A percentile compares a stretch with the other conserved stretches of the same genome.
Evolutionary conservation across 2,888 invertebrate species (phyloP).

Genomic region (Cosmia trapezina): DNA sequence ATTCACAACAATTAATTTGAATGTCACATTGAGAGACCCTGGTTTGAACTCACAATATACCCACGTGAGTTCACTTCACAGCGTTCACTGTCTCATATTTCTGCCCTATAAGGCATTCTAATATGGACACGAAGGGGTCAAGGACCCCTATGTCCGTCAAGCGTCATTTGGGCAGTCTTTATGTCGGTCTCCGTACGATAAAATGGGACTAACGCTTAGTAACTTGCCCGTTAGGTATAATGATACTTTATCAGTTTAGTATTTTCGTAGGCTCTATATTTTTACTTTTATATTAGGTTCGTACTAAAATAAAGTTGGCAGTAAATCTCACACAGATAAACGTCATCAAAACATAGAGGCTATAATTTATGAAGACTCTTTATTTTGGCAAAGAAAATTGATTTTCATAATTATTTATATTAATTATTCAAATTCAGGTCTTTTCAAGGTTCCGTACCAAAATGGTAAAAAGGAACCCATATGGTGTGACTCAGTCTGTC

Average conservation of each 20-base stretch:
- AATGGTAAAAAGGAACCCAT: too few species aligned
- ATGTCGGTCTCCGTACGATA: conserved; percentile 35
- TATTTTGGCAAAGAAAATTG: too few species aligned
- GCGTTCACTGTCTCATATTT: conserved; percentile 33
- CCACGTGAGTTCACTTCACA: conserved; percentile 11
- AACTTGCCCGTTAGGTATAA: conserved; percentile 26
- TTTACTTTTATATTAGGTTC: conserved; percentile 15
- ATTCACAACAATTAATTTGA: conserved; percentile 19
- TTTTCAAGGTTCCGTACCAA: too few species aligned
- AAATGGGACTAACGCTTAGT: conserved; percentile 45
- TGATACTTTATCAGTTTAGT: conserved; percentile 44
- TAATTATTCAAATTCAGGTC: too few species aligned
- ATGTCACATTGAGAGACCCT: conserved; percentile 41
- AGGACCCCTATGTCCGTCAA: conserved; percentile 29
- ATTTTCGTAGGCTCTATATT: background rate
- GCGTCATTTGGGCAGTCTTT: conserved; percentile 42
- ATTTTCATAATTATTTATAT: too few species aligned
- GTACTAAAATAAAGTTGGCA: background rate
- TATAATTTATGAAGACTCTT: too few species aligned
- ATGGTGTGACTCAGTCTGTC: too few species aligned
- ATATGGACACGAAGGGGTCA: conserved; percentile 27
- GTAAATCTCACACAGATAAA: background rate
- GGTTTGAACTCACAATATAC: conserved; percentile 23
- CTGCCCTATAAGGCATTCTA: conserved; percentile 9
- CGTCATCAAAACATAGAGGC: background rate